Conservation (phyloP, 2,113 vertebrate genomes). For the Polyodon spathula region DNA sequence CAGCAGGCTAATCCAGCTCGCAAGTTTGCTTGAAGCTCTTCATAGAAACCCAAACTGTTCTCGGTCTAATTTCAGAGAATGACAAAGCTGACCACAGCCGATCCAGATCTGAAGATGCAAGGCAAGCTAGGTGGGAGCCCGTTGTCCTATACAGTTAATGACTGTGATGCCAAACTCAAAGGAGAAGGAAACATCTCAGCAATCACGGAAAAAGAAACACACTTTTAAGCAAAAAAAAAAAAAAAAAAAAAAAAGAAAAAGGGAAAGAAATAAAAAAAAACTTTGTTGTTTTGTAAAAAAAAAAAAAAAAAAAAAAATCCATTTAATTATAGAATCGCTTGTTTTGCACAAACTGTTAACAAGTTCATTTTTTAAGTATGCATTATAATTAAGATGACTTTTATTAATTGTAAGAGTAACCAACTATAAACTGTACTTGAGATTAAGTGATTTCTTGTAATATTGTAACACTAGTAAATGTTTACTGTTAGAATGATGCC, state of each 20-base stretch:
- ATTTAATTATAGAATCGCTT: slow-evolving; percentile 72
- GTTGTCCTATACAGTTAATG: slow-evolving; percentile 74
- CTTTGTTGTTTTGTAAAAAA: slow-evolving; percentile 46
- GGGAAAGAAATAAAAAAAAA: too few relatives aligned
- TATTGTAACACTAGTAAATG: slow-evolving; percentile 50
- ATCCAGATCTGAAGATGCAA: slow-evolving; percentile 80
- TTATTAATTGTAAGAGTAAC: slow-evolving; percentile 61
- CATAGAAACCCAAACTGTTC: background rate
- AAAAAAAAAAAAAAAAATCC: too few relatives aligned
- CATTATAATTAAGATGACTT: slow-evolving; percentile 55
- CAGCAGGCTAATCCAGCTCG: too few relatives aligned
- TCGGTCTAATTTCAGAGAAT: slow-evolving; percentile 63
- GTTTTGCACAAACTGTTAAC: slow-evolving; percentile 87
- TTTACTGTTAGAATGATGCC: slow-evolving; percentile 46
- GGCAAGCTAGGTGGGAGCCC: slow-evolving; percentile 63
- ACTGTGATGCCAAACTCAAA: slow-evolving; percentile 78
- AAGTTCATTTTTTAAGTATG: slow-evolving; percentile 62
- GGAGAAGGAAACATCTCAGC: slow-evolving; percentile 80
- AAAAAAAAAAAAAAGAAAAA: too few relatives aligned
- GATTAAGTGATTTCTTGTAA: slow-evolving; percentile 52
- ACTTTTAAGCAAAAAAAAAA: slow-evolving; percentile 70
- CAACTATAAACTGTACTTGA: slow-evolving; percentile 47
- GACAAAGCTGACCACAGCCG: slow-evolving; percentile 77
- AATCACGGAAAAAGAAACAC: slow-evolving; percentile 95
- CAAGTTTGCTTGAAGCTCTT: too few relatives aligned